Base-by-base conservation (phyloP, 2,797 vertebrate genomes). In the Erpetoichthys calabaricus region DNA sequence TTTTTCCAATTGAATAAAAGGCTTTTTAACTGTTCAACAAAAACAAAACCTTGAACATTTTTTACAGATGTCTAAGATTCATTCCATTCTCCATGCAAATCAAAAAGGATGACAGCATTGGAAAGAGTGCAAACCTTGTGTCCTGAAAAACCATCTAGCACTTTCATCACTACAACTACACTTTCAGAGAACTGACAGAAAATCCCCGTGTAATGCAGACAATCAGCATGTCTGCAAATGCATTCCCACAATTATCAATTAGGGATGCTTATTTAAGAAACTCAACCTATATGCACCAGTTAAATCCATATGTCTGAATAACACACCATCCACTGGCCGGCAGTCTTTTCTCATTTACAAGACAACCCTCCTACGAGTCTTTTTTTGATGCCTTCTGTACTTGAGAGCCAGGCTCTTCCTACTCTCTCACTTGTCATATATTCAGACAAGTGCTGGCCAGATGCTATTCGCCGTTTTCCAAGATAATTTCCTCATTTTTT, bases 261-360 rank as follows among this genome's bases (percentile, higher is more conserved):
- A 58, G 68, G 70, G 72, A 68, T 0, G 6, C 62, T 67, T 69
- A 63, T 60, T 75, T 62, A 71, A 67, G 69, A 65, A 72, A 79
- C 72, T 61, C 59, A 56, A 57, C 56, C 55, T 54, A 4, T 52
- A 59, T 4, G 7, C 65, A 75, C 66, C 59, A 64, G 58, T 58
- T 9, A 3, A 57, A 52, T 64, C 73, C 60, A 52, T 25, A 54
- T 8, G 0, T 10, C 56, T 60, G 0, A 0, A 60, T 8, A 5
- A 60, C 63, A 60, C 59, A 5, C 9, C 50, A 52, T 2, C 1
- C 59, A 56, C 59, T 64, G 60, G 60, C 57, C 44, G 60, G 68
- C 57, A 1, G 2, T 53, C 8, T n/a, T 6, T 42, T 41, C 53
- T 44, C n/a, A 56, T 59, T 55, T 42, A 66, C 5, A 1, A 0